phyloP scores from a whole-genome alignment of 2,888 invertebrate species.

The Tribolium freemani region DNA sequence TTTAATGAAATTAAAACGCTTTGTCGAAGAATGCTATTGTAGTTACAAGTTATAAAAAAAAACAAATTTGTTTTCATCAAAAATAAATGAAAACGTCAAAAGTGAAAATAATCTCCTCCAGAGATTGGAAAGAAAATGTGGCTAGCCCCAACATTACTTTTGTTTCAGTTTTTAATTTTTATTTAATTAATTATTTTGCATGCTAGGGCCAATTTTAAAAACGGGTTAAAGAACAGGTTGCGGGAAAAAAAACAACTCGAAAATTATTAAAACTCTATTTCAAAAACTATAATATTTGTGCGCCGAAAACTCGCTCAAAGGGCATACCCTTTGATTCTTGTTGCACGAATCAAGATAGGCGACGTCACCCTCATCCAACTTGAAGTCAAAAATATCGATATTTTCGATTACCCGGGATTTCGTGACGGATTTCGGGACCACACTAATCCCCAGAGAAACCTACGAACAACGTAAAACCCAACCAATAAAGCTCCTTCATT shows the following conservation, averaged over 20 bases:
- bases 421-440: conserved; percentile 88
- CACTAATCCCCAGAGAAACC: conserved; percentile 64
- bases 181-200: background rate
- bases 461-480: conserved; percentile 23
- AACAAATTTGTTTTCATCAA: background rate
- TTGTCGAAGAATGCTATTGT: too few relatives aligned
- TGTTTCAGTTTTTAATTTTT: too few relatives aligned
- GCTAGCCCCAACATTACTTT: too few relatives aligned
- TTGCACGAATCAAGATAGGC: conserved; percentile 78
- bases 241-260: background rate
- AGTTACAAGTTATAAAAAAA: too few relatives aligned
- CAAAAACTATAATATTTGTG: conserved; percentile 66
- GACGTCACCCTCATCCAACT: conserved; percentile 78
- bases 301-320: conserved; percentile 56
- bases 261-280: conserved; percentile 38
- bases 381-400: conserved; percentile 83
- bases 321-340: conserved; percentile 75
- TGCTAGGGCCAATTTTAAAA: background rate
- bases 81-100: background rate
- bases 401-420: conserved; percentile 79
- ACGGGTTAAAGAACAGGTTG: background rate
- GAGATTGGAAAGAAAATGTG: too few relatives aligned
- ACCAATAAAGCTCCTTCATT: too few relatives aligned
- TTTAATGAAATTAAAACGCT: too few relatives aligned
- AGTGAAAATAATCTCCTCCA: too few relatives aligned